Percentiles rank a stretch among this genome's conserved stretches.
These are phyloP conservation scores for Leucophenga montana DNA, from an alignment of 2,888 invertebrate genomes.

Conservation along the genomic window DNA sequence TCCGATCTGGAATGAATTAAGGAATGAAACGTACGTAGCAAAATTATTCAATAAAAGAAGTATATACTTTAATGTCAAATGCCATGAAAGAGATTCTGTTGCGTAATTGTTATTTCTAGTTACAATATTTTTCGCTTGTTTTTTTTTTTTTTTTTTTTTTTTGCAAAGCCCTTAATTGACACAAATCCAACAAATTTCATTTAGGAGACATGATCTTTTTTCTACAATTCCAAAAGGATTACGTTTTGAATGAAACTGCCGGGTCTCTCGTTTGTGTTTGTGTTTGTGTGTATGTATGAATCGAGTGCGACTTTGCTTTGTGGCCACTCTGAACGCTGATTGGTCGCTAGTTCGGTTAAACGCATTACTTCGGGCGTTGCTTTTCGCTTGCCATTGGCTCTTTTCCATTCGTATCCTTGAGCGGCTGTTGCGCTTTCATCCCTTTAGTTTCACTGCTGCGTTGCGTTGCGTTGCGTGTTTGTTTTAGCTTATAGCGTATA, in stretches of 20 bases:
- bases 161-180: background rate
- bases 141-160: background rate
- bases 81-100: background rate
- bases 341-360: slow-evolving; percentile 34
- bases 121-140: background rate
- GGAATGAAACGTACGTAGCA: no score
- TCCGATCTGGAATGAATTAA: no score
- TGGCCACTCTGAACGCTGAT: slow-evolving; percentile 39
- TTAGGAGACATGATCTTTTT: slow-evolving; percentile 10
- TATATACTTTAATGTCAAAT: background rate
- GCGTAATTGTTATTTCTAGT: background rate
- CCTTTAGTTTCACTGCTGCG: slow-evolving; percentile 8
- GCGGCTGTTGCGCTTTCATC: background rate
- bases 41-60: no score
- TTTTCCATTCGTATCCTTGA: slow-evolving; percentile 10
- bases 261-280: background rate
- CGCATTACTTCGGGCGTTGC: slow-evolving; percentile 23
- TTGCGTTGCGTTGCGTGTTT: no score
- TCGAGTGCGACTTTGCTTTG: background rate
- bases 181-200: background rate
- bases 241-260: background rate
- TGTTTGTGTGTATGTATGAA: background rate
- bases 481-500: no score
- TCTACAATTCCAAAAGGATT: background rate
- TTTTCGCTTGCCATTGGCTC: slow-evolving; percentile 48